A percentile compares a stretch with the other conserved stretches of the same genome.
These are phyloP conservation scores for Megaptera novaeangliae DNA, from an alignment of 2,113 vertebrate species.

Conservation along the genomic window DNA sequence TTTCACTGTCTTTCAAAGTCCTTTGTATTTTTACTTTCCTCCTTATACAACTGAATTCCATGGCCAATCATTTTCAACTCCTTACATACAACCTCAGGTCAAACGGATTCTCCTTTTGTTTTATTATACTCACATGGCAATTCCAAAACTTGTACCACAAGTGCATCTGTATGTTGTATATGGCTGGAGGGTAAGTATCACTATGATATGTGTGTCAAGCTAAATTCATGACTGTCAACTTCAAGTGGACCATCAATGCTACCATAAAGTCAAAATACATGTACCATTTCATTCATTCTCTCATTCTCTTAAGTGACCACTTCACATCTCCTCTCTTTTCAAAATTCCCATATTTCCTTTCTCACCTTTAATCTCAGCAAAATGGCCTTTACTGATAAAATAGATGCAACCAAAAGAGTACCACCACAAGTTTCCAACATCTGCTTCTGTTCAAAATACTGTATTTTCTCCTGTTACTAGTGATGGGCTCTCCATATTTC, in stretches of 20 bases:
- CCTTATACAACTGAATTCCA: background rate
- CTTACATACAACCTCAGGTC: background rate
- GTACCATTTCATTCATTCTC: background rate
- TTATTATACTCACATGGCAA: background rate
- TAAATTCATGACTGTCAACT: background rate
- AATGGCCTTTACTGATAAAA: background rate
- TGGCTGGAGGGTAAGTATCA: background rate
- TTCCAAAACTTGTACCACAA: background rate
- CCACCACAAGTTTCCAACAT: accelerated
- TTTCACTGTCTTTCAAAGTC: background rate
- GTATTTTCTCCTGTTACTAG: background rate
- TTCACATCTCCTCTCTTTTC: background rate
- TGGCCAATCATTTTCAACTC: background rate
- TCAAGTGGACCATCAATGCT: background rate
- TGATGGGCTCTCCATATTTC: background rate
- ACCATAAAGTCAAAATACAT: background rate
- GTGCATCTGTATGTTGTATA: too few species aligned
- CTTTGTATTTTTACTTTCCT: background rate
- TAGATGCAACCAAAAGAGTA: too few species aligned
- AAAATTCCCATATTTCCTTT: background rate
- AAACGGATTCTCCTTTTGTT: background rate
- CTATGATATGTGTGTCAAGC: background rate
- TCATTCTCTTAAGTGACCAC: background rate
- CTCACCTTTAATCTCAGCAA: background rate
- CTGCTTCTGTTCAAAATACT: background rate